These are phyloP conservation scores for Megaustenia siamemsis DNA, from an alignment of 2,888 invertebrate species.

Conservation along the genomic window DNA sequence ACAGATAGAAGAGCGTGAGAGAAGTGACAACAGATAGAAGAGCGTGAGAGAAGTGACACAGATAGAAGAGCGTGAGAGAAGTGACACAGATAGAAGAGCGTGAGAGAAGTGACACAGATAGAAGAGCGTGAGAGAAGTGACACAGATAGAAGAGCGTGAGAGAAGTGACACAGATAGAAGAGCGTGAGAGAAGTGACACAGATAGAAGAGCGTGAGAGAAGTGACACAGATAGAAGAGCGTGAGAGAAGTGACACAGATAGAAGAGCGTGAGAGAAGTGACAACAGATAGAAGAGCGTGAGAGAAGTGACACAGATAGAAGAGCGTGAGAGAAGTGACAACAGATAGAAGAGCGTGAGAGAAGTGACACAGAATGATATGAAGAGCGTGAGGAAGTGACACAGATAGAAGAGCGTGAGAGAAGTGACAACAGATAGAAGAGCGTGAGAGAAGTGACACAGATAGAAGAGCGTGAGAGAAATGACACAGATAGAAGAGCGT, in stretches of 20 bases:
- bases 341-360: neutral
- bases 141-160: neutral
- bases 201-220: neutral
- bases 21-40: no score
- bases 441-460: slow-evolving; percentile 15
- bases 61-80: no score
- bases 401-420: neutral
- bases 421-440: neutral
- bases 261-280: neutral
- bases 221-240: neutral
- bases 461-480: slow-evolving; percentile 45
- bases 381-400: neutral
- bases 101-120: neutral
- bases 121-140: neutral
- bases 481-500: slow-evolving; percentile 6
- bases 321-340: neutral
- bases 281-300: neutral
- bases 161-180: neutral
- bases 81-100: no score
- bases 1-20: no score
- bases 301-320: neutral
- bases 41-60: no score
- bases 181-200: neutral
- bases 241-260: slow-evolving; percentile 1
- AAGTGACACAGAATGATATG: neutral